phyloP scores from a whole-genome alignment of 2,888 invertebrate genomes.

The Laothoe populi region DNA sequence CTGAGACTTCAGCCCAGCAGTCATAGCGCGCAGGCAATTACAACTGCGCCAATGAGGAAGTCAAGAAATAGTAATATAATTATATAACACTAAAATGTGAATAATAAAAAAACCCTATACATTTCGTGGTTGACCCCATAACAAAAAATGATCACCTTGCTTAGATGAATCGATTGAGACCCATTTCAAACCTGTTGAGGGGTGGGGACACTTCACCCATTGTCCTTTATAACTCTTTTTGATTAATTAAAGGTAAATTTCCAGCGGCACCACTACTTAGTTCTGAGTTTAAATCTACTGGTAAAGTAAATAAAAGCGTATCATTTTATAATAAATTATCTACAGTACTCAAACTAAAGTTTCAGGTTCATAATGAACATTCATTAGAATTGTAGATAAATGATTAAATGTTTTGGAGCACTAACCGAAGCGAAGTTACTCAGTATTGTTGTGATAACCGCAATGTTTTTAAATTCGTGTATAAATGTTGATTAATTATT shows the following conservation, averaged over 20 bases:
- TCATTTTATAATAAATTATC: slow-evolving; percentile 22
- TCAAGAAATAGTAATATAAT: too few species aligned
- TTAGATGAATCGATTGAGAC: too few species aligned
- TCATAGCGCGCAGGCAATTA: too few species aligned
- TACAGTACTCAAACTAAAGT: slow-evolving; percentile 18
- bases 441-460: background rate
- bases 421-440: background rate
- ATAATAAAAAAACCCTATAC: too few species aligned
- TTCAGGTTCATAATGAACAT: slow-evolving; percentile 18
- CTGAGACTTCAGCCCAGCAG: too few species aligned
- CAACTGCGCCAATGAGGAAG: too few species aligned
- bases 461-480: background rate
- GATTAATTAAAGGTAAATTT: slow-evolving; percentile 17
- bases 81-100: too few species aligned
- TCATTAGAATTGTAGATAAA: slow-evolving; percentile 24
- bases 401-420: background rate
- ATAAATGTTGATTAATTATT: background rate
- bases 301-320: slow-evolving; percentile 15
- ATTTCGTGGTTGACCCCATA: too few species aligned
- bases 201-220: too few species aligned
- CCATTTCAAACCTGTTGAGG: too few species aligned
- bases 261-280: background rate
- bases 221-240: slow-evolving; percentile 17
- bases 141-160: too few species aligned
- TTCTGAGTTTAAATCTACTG: slow-evolving; percentile 1